Base-by-base conservation (phyloP, 2,888 invertebrate species). In the Drosophila meridiana region DNA sequence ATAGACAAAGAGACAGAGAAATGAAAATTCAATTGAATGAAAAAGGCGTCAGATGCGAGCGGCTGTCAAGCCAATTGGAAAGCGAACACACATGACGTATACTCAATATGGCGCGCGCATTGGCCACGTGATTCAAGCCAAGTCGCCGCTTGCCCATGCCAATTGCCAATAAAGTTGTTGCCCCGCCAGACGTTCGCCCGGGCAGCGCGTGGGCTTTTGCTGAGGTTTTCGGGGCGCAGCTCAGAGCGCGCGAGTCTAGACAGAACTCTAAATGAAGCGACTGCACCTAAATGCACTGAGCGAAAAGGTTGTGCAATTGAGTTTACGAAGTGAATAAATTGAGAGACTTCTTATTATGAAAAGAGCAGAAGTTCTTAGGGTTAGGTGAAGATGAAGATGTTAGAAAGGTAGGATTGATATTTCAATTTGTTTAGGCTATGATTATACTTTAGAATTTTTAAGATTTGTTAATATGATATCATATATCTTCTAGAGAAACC, bases 41-140 rank as follows among this genome's bases (percentile, higher is more conserved):
- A 50, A 60, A 43, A 53, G 13, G 47, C 63, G 57, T 67, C 60
- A 67, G 62, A 57, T 57, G 36, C 28, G 26, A 36, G 38, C 53
- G 43, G 43, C 43, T 50, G 61, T 52, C 71, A 66, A 62, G 26
- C 38, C 59, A 59, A 79, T 65, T 73, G 43, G 59, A 78, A 79
- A 74, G 69, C 69, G 69, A 38, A 75, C 48, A 74, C 70, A 78
- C 69, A 53, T 69, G 71, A 61, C 85, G 80, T 80, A 83, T 73
- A 61, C 75, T 66, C 62, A 62, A 80, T 72, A 67, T 69, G 76
- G 60, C 47, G 56, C 7, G 40, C 4, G 52, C 38, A 7, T n/a
- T 38, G 57, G 14, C 14, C 53, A 56, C 70, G 59, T 70, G 47
- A 59, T 42, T 32, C 14, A 14, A 26, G 34, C 42, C 20, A 50